A percentile compares a stretch with the other conserved stretches of the same genome.
These are phyloP conservation scores for Denticeps clupeoides DNA, from an alignment of 2,797 vertebrate genomes.

Conservation along the genomic window DNA sequence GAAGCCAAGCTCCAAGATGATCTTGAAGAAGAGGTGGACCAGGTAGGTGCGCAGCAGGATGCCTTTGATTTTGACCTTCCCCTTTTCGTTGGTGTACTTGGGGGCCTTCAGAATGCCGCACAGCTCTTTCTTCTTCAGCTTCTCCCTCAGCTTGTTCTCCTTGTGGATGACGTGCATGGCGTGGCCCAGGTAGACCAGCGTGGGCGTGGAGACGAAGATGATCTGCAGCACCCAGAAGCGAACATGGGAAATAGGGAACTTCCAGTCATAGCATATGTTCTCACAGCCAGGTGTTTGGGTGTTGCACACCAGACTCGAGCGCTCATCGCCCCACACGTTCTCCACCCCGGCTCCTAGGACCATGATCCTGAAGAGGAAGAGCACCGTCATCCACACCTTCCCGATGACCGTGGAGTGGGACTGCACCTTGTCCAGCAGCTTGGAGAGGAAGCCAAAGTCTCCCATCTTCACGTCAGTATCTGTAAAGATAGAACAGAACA, in stretches of 20 bases:
- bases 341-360: conserved; percentile 74
- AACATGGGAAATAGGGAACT: conserved; percentile 81
- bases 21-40: conserved; percentile 69
- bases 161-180: conserved; percentile 58
- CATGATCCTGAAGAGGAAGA: conserved; percentile 86
- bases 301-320: conserved; percentile 72
- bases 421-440: conserved; percentile 78
- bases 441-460: conserved; percentile 78
- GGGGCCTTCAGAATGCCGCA: conserved; percentile 46
- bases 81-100: conserved; percentile 52
- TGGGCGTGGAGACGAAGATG: conserved; percentile 60
- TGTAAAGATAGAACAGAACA: conserved; percentile 9
- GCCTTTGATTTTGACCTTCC: conserved; percentile 69
- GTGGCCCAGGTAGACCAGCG: conserved; percentile 50
- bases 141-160: conserved; percentile 65
- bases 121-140: conserved; percentile 29
- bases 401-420: conserved; percentile 77
- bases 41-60: conserved; percentile 71
- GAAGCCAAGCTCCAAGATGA: conserved; percentile 74
- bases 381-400: conserved; percentile 86
- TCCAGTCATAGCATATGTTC: conserved; percentile 75
- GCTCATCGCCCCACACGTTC: conserved; percentile 79
- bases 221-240: conserved; percentile 88
- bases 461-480: conserved; percentile 64
- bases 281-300: conserved; percentile 68